Conservation (phyloP, 1,140 invertebrate species). For the Drosophila lini region DNA sequence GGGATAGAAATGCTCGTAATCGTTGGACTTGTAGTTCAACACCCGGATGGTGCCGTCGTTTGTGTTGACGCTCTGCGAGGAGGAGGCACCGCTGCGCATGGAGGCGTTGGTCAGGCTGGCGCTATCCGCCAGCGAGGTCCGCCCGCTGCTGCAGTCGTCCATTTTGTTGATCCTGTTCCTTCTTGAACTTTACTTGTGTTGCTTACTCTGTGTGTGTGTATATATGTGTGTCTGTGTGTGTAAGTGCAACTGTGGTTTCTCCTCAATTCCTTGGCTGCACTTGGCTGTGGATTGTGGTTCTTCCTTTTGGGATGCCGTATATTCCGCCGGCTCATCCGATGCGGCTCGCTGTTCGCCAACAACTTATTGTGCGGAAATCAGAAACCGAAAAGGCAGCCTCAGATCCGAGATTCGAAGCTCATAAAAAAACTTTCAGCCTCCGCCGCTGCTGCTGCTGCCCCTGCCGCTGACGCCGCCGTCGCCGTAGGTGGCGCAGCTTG, state of each 20-base stretch:
- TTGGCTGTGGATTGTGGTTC: neutral
- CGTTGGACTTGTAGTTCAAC: slow-evolving; percentile 22
- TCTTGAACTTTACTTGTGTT: neutral
- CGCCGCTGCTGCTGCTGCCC: slow-evolving; percentile 5
- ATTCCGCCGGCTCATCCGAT: neutral
- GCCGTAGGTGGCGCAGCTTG: slow-evolving; percentile 11
- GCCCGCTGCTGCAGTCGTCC: slow-evolving; percentile 70
- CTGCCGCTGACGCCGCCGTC: slow-evolving; percentile 7
- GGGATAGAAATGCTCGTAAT: slow-evolving; percentile 33
- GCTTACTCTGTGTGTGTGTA: neutral
- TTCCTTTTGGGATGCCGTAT: neutral
- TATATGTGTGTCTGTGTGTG: neutral
- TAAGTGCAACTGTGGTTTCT: neutral
- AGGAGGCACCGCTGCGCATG: slow-evolving; percentile 56
- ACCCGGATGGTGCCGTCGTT: slow-evolving; percentile 54
- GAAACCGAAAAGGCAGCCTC: neutral
- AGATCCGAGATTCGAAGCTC: slow-evolving; percentile 1
- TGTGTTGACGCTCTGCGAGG: slow-evolving; percentile 51
- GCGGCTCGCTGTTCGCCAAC: neutral
- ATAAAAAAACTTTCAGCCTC: slow-evolving; percentile 1
- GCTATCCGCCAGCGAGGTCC: slow-evolving; percentile 61
- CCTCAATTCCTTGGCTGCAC: neutral
- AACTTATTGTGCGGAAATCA: neutral
- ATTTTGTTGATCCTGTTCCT: slow-evolving; percentile 13
- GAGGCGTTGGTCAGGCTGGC: slow-evolving; percentile 62